Percentiles rank a stretch among this genome's conserved stretches.
phyloP scores from a whole-genome alignment of 2,888 invertebrate genomes.

The Nesidiocoris tenuis region DNA sequence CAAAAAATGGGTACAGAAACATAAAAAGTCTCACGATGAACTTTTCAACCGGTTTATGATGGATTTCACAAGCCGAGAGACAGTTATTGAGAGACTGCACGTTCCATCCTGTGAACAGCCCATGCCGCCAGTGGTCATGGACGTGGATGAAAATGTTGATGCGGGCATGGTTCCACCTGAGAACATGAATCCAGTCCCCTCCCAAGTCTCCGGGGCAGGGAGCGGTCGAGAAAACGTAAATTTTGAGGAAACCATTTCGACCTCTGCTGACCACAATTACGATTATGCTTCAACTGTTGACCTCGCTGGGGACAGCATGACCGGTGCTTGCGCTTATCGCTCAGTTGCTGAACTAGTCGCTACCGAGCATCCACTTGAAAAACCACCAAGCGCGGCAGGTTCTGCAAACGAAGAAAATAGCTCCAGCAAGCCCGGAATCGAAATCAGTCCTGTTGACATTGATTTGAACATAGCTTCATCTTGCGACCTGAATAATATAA shows the following conservation, averaged over 20 bases:
- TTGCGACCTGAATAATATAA: conserved; percentile 16
- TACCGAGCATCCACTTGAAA: not conserved
- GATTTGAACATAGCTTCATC: conserved; percentile 41
- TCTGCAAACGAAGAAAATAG: conserved; percentile 15
- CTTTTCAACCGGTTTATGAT: conserved; percentile 18
- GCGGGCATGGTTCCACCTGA: not conserved
- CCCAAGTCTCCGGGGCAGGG: not conserved
- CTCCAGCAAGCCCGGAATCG: conserved; percentile 18
- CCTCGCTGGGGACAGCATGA: not conserved
- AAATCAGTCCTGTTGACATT: conserved; percentile 44
- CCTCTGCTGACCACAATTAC: not conserved
- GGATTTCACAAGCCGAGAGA: conserved; percentile 24
- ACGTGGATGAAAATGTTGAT: not conserved
- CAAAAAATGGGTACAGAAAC: conserved; percentile 38
- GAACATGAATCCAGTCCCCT: not conserved
- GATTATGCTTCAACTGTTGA: not conserved
- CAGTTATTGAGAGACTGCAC: conserved; percentile 21
- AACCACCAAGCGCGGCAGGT: not conserved
- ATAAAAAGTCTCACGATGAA: conserved; percentile 25
- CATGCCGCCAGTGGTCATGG: not conserved
- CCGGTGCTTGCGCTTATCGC: not conserved
- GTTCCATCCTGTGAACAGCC: conserved; percentile 25
- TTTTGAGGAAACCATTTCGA: not conserved
- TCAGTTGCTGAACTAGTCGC: not conserved
- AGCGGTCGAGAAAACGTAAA: too few species aligned